phyloP scores from a whole-genome alignment of 35 echinoderm and acorn worm genomes.

The Apostichopus japonicus region DNA sequence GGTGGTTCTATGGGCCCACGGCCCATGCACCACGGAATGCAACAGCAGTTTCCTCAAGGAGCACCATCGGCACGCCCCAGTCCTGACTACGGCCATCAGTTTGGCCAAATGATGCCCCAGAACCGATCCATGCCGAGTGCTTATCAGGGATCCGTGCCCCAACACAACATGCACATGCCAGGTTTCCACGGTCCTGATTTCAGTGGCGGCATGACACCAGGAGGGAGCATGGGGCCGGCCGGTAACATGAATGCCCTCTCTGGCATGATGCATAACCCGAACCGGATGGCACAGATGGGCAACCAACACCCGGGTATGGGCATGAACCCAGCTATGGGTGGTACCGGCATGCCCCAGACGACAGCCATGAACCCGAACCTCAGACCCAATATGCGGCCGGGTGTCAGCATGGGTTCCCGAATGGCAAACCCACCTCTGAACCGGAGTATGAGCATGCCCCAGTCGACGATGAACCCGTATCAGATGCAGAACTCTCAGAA shows the following conservation, averaged over 20 bases:
- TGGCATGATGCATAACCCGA: slow-evolving; percentile 72
- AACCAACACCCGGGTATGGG: slow-evolving; percentile 69
- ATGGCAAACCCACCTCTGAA: slow-evolving; percentile 57
- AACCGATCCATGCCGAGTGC: slow-evolving; percentile 23
- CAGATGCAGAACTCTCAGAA: slow-evolving; percentile 36
- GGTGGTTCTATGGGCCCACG: slow-evolving; percentile 47
- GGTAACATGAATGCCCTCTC: slow-evolving; percentile 47
- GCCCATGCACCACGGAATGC: slow-evolving; percentile 54
- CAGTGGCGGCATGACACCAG: slow-evolving; percentile 53
- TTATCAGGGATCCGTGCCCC: slow-evolving; percentile 56
- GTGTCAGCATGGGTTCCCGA: slow-evolving; percentile 14
- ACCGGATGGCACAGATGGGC: slow-evolving; percentile 48
- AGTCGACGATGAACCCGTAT: slow-evolving; percentile 61
- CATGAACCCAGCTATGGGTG: slow-evolving; percentile 63
- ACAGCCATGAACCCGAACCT: slow-evolving; percentile 83
- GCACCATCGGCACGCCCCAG: slow-evolving; percentile 36
- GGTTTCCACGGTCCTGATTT: slow-evolving; percentile 45
- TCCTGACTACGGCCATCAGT: slow-evolving; percentile 39
- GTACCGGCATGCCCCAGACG: slow-evolving; percentile 58
- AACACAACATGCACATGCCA: slow-evolving; percentile 41
- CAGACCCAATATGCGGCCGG: slow-evolving; percentile 65
- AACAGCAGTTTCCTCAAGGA: slow-evolving; percentile 40
- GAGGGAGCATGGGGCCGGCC: slow-evolving; percentile 53
- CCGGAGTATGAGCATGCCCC: slow-evolving; percentile 69
- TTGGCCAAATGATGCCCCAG: slow-evolving; percentile 66